These are phyloP conservation scores for Anas platyrhynchos DNA, from an alignment of 2,113 vertebrate species.

Conservation along the genomic window DNA sequence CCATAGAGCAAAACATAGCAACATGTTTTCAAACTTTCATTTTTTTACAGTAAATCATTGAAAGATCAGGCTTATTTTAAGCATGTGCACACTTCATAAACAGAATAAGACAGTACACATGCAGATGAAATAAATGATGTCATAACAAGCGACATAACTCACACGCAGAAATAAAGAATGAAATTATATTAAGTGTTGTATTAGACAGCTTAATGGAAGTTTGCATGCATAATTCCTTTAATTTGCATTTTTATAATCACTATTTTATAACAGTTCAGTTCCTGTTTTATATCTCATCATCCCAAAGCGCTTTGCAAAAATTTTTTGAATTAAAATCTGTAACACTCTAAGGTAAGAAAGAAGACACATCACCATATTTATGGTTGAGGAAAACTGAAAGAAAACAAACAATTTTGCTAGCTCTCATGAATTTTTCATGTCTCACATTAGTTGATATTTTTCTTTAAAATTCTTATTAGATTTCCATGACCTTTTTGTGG, in stretches of 20 bases:
- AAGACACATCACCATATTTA: background rate
- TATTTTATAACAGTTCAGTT: background rate
- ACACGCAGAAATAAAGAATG: background rate
- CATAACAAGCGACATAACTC: background rate
- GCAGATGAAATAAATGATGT: background rate
- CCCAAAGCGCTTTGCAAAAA: background rate
- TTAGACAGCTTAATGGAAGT: constrained; percentile 14
- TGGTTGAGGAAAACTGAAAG: background rate
- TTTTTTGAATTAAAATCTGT: background rate
- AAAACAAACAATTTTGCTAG: background rate
- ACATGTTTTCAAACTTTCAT: background rate
- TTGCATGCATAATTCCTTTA: background rate
- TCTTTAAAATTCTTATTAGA: background rate
- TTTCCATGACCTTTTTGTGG: background rate
- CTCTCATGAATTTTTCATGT: background rate
- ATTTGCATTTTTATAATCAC: constrained; percentile 13
- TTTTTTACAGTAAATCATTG: background rate
- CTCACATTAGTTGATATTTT: background rate
- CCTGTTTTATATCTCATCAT: background rate
- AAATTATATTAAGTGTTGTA: background rate
- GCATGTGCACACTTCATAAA: background rate
- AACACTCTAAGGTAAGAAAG: background rate
- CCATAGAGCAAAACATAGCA: background rate
- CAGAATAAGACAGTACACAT: background rate
- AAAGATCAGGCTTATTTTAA: constrained; percentile 6